Conservation (phyloP, 2,888 invertebrate species). For the Drosophila ustulata region DNA sequence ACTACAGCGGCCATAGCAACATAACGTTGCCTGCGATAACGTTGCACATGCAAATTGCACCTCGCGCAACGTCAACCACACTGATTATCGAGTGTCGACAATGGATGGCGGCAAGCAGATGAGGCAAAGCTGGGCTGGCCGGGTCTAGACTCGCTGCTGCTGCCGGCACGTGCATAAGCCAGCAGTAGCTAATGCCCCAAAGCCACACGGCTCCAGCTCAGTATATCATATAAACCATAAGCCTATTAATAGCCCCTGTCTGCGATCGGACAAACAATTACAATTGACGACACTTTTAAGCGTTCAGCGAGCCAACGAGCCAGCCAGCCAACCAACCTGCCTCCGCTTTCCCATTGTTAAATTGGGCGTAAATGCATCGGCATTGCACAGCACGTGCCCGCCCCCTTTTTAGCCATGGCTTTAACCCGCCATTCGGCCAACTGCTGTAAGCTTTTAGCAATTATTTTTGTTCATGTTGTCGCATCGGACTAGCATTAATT, state of each 20-base stretch:
- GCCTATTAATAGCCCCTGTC: slow-evolving; percentile 78
- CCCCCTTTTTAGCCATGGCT: slow-evolving; percentile 39
- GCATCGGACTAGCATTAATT: slow-evolving; percentile 14
- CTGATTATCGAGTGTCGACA: slow-evolving; percentile 67
- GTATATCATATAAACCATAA: slow-evolving; percentile 76
- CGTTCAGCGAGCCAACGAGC: slow-evolving; percentile 20
- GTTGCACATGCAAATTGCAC: slow-evolving; percentile 68
- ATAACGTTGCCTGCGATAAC: slow-evolving; percentile 12
- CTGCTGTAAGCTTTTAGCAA: slow-evolving; percentile 27
- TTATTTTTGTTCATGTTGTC: slow-evolving; percentile 31
- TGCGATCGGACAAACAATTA: slow-evolving; percentile 78
- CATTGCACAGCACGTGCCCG: slow-evolving; percentile 45
- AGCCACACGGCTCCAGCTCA: slow-evolving; percentile 59
- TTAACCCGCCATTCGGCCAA: slow-evolving; percentile 18
- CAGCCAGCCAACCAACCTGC: neutral
- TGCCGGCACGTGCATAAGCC: slow-evolving; percentile 22
- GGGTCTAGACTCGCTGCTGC: neutral
- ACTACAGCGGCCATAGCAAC: slow-evolving; percentile 9
- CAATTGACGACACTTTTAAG: slow-evolving; percentile 77
- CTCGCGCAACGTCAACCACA: slow-evolving; percentile 51
- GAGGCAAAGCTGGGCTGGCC: neutral
- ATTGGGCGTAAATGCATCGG: slow-evolving; percentile 68
- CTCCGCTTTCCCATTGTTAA: slow-evolving; percentile 51
- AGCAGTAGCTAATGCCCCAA: slow-evolving; percentile 58
- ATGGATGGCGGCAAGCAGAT: slow-evolving; percentile 17